Conservation (phyloP, 2,113 vertebrate genomes). For the Carassius gibelio region DNA sequence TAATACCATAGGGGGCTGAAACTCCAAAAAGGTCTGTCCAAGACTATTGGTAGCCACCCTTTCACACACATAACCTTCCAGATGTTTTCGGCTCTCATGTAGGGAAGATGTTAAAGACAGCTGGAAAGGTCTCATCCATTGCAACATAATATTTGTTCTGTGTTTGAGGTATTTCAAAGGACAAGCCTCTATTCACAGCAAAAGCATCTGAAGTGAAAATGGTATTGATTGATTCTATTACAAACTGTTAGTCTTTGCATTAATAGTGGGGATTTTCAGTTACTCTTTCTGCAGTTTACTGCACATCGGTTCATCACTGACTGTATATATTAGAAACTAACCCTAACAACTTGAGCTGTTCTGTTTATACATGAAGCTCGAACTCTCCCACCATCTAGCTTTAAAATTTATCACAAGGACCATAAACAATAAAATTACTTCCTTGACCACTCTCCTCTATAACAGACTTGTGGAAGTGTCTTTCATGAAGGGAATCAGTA, state of each 20-base stretch:
- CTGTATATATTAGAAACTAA: background rate
- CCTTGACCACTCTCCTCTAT: background rate
- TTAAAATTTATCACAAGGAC: background rate
- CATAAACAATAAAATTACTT: background rate
- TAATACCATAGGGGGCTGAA: background rate
- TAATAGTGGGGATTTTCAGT: background rate
- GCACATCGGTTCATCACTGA: background rate
- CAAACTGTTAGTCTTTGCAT: background rate
- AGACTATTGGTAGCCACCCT: background rate
- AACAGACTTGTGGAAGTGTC: background rate
- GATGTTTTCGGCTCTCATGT: background rate
- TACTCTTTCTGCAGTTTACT: background rate
- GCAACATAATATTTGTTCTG: constrained; percentile 11
- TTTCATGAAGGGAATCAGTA: too few relatives aligned
- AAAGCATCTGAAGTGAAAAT: background rate
- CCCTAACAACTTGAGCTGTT: background rate
- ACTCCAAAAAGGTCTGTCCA: background rate
- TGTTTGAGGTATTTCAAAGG: background rate
- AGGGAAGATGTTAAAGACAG: background rate
- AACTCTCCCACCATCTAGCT: background rate
- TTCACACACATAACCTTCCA: constrained; percentile 21
- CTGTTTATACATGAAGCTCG: background rate
- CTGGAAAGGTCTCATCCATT: background rate
- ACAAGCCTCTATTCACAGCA: background rate
- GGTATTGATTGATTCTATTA: too few relatives aligned